phyloP scores from a whole-genome alignment of 2,888 invertebrate species.

The Aspidiotus destructor region DNA sequence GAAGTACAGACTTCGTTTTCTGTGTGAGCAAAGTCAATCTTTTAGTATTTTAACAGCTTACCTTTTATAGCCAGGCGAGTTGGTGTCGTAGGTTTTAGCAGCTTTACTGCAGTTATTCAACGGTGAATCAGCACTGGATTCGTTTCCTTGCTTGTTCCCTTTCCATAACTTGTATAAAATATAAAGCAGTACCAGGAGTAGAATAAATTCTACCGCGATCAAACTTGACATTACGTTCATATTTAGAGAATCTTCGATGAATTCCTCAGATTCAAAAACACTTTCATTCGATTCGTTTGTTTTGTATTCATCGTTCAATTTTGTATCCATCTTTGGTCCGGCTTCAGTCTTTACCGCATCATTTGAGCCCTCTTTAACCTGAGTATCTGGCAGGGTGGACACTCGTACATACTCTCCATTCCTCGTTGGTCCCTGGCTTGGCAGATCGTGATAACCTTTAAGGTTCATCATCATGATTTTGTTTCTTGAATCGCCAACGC shows the following conservation, averaged over 20 bases:
- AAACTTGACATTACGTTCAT: slow-evolving; percentile 3
- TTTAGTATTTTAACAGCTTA: background rate
- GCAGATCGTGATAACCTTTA: background rate
- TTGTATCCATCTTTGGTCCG: background rate
- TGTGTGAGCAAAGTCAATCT: no score
- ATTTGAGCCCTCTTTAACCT: background rate
- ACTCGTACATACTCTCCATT: background rate
- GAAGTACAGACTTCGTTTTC: no score
- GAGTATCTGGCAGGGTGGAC: background rate
- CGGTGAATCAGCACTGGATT: background rate
- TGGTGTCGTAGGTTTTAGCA: slow-evolving; percentile 4
- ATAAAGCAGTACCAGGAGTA: slow-evolving; percentile 1
- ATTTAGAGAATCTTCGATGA: background rate
- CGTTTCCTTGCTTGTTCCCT: background rate
- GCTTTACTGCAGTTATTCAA: slow-evolving; percentile 3
- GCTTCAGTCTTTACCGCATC: background rate
- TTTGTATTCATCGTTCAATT: background rate
- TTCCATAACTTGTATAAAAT: slow-evolving; percentile 22
- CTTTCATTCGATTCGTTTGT: background rate
- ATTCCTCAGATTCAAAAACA: background rate
- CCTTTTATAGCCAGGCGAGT: slow-evolving; percentile 14
- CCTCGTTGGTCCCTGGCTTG: background rate
- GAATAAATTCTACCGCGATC: slow-evolving; percentile 5
- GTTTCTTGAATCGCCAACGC: background rate
- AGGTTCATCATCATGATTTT: background rate